Evolutionary conservation across 2,797 vertebrate genomes (phyloP).

Genomic region (Microcaecilia unicolor): DNA sequence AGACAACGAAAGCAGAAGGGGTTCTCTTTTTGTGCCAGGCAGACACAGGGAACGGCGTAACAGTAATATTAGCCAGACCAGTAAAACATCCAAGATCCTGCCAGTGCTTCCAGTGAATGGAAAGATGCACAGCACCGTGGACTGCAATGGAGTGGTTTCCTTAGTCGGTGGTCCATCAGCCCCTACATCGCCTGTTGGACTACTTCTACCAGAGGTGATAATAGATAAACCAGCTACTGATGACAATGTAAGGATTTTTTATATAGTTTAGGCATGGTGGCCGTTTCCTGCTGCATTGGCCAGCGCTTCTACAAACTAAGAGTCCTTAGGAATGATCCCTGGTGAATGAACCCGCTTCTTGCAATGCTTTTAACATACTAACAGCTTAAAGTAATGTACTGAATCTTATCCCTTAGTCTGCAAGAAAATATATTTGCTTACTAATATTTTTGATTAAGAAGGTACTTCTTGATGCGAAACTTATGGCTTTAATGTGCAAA

Average conservation of each 20-base stretch:
- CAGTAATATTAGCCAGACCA: constrained; percentile 81
- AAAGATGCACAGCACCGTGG: constrained; percentile 85
- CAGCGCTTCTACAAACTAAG: constrained; percentile 8
- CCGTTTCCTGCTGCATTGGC: not conserved
- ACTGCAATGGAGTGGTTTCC: constrained; percentile 87
- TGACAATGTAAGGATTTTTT: constrained; percentile 56
- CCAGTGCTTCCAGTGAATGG: constrained; percentile 65
- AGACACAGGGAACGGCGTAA: constrained; percentile 65
- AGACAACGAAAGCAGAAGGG: constrained; percentile 68
- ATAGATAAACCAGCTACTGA: constrained; percentile 57
- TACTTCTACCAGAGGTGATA: constrained; percentile 75
- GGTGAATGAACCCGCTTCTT: constrained; percentile 15
- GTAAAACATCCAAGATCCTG: constrained; percentile 71
- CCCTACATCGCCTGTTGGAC: constrained; percentile 72
- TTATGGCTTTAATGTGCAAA: too few species aligned
- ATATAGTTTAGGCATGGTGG: constrained; percentile 13
- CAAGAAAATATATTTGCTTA: too few species aligned
- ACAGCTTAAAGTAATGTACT: not conserved
- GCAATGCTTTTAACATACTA: constrained; percentile 10
- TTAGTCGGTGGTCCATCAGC: constrained; percentile 71
- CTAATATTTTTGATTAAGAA: too few species aligned
- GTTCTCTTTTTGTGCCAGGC: constrained; percentile 72
- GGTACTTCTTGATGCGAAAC: too few species aligned
- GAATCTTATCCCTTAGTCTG: too few species aligned
- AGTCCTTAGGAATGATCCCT: constrained; percentile 1